Evolutionary conservation across 2,888 invertebrate genomes (phyloP).

Genomic region (Parapristionchus giblindavisi): DNA sequence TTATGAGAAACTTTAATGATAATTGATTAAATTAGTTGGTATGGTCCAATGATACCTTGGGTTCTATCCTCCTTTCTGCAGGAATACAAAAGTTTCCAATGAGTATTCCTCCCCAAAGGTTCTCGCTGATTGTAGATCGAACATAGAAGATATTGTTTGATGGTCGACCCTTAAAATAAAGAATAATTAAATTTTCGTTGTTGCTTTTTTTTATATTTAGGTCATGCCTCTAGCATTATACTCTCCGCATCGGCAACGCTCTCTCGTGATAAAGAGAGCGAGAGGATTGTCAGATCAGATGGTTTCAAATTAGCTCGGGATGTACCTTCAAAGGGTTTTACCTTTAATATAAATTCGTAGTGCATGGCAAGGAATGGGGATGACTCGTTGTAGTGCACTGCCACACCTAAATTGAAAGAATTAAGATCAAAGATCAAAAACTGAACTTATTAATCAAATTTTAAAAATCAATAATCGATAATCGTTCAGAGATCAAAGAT

Average conservation of each 20-base stretch:
- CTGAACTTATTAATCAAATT: neutral
- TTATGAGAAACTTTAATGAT: conserved; percentile 55
- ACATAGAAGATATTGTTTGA: conserved; percentile 68
- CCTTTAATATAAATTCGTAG: conserved; percentile 80
- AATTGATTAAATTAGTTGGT: neutral
- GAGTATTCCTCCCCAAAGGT: conserved; percentile 86
- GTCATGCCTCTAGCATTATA: neutral
- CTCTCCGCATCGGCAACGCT: too few relatives aligned
- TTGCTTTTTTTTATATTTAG: neutral
- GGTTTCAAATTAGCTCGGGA: too few relatives aligned
- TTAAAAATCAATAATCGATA: conserved; percentile 49
- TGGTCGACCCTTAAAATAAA: conserved; percentile 55
- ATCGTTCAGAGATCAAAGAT: too few relatives aligned
- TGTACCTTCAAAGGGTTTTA: too few relatives aligned
- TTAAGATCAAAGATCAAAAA: neutral
- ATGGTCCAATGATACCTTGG: conserved; percentile 41
- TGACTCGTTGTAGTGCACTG: conserved; percentile 89
- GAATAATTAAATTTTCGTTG: neutral
- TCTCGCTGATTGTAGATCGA: conserved; percentile 82
- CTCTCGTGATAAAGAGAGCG: too few relatives aligned
- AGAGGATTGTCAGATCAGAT: neutral
- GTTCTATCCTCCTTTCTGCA: conserved; percentile 45
- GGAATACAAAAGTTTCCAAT: conserved; percentile 87
- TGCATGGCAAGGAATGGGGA: conserved; percentile 83
- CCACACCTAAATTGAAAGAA: conserved; percentile 78